Evolutionary conservation across 2,888 invertebrate genomes (phyloP), one percentile per base, ranked within the genome.

Genomic region (Patella pellucida): DNA sequence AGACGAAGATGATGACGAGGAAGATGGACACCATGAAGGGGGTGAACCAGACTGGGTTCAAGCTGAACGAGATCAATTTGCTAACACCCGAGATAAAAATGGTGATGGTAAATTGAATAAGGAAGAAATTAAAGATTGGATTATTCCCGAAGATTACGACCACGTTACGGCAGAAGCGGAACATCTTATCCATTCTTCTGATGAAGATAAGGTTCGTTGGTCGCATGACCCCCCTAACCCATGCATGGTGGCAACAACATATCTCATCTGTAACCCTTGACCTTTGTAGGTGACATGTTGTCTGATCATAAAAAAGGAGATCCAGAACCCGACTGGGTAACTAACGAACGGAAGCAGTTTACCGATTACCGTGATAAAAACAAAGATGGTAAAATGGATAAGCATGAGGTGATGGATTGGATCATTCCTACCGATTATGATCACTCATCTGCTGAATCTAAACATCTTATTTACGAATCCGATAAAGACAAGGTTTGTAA

Each of bases 351-450:
- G 50, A 96, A 97, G 84, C 96, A 97, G 89, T 99, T 99, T 92
- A 92, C 93, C 31, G 94, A 94, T 67, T 96, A 95, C 92, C 93
- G 96, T 69, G 95, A 95, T 89, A 94, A 95, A 86, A 95, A 97
- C 91, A 94, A 94, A 74, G 95, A 97, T 92, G 95, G 95, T 27
- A 95, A 93, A 87, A 94, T 99, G 94, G 95, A 97, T 89, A 93
- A 93, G 76, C 94, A 94, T 69, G 99, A 99, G 92, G 96, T 97
- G 67, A 87, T 86, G 79, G 84, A 88, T 14, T 99, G 99, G 98
- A 97, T 99, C 82, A 94, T 96, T 78, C 99, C 99, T 0, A 94
- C 95, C 0, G 97, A 98, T 91, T 99, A 97, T 91, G 98, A 99
- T 92, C 98, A 98, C 92, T 96, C 98, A 0, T 96, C 96, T 89